Evolutionary conservation across 2,113 vertebrate species (phyloP).

Genomic region (Abramis brama): DNA sequence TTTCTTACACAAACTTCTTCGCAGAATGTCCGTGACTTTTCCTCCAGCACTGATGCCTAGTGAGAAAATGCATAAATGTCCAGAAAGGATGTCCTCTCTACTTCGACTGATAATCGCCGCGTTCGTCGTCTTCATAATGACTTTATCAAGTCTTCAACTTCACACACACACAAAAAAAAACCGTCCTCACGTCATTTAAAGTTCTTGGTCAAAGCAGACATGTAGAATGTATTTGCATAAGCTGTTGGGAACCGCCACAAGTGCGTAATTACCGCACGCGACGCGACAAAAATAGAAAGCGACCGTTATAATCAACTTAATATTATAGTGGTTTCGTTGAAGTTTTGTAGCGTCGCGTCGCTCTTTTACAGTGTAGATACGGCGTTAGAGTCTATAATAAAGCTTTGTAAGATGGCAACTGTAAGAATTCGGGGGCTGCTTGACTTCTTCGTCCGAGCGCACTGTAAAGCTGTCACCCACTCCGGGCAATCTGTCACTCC

Average conservation of each 20-base stretch:
- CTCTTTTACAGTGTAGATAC: neutral
- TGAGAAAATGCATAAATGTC: neutral
- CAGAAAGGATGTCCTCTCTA: conserved; percentile 23
- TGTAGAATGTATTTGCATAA: neutral
- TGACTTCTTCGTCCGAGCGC: conserved; percentile 40
- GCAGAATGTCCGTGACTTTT: conserved; percentile 24
- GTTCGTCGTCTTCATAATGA: conserved; percentile 36
- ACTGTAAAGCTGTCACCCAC: conserved; percentile 44
- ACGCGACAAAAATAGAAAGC: conserved; percentile 4
- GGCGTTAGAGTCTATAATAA: conserved; percentile 11
- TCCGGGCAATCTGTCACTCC: conserved; percentile 55
- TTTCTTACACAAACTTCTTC: conserved; percentile 19
- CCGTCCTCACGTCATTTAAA: neutral
- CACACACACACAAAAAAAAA: neutral
- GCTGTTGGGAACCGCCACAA: neutral
- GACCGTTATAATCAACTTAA: neutral
- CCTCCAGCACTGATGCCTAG: conserved; percentile 6
- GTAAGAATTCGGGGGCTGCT: neutral
- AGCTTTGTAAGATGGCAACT: conserved; percentile 36
- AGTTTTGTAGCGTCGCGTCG: neutral
- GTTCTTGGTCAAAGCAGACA: neutral
- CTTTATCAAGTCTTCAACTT: conserved; percentile 22
- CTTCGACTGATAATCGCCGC: conserved; percentile 47
- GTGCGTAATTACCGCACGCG: conserved; percentile 12
- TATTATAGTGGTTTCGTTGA: neutral